phyloP scores from a whole-genome alignment of 2,797 vertebrate species.

The Diplodus puntazzo region DNA sequence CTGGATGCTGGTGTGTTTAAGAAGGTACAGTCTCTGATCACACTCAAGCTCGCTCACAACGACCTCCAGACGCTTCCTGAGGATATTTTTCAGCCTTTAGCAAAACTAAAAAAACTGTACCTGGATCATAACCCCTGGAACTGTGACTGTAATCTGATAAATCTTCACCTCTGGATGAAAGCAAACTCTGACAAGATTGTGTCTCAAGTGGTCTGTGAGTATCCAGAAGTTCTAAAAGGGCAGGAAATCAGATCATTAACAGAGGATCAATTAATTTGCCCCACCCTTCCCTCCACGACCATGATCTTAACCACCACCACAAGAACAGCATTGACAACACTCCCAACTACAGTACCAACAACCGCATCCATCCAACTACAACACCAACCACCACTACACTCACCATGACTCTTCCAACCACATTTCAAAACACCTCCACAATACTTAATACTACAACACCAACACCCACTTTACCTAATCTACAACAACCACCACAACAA shows the following conservation, averaged over 20 bases:
- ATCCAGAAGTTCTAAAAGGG: conserved; percentile 78
- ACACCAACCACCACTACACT: not conserved
- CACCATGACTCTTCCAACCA: not conserved
- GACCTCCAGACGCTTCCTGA: conserved; percentile 65
- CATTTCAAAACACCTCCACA: not conserved
- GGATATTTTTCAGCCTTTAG: conserved; percentile 74
- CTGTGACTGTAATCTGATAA: conserved; percentile 87
- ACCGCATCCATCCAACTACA: conserved; percentile 15
- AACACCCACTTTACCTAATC: not conserved
- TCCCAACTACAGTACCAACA: not conserved
- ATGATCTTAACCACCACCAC: conserved; percentile 11
- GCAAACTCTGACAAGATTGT: conserved; percentile 64
- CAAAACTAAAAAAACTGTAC: conserved; percentile 77
- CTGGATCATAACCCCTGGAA: conserved; percentile 87
- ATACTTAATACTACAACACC: conserved; percentile 25
- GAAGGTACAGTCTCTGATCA: conserved; percentile 75
- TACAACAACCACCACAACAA: not conserved
- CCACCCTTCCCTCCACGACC: conserved; percentile 40
- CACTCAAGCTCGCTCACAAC: conserved; percentile 77
- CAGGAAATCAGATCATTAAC: conserved; percentile 63
- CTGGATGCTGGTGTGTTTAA: conserved; percentile 74
- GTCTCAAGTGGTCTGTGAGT: conserved; percentile 69
- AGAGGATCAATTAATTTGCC: conserved; percentile 81
- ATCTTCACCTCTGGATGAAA: conserved; percentile 80
- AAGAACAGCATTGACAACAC: conserved; percentile 14